Base-by-base conservation (phyloP, 2,797 vertebrate genomes). In the Melanogrammus aeglefinus region DNA sequence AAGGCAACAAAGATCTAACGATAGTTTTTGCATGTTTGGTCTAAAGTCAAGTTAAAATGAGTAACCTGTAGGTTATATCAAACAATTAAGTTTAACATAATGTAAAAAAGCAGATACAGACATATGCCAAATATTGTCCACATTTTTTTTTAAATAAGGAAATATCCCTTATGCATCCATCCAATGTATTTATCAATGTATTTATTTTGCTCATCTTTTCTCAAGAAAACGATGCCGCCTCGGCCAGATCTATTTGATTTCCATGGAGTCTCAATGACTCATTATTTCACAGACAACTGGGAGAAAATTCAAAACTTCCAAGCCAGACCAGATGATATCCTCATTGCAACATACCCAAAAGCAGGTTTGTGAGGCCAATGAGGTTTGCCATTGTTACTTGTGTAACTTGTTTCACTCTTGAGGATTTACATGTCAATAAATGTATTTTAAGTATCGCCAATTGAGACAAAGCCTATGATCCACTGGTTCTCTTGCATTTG, bases 261-360 rank as follows among this genome's bases (percentile, higher is more conserved):
- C 75, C 82, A 91, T 69, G 92, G 91, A 4, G 78, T 92, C 47
- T 80, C 75, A 18, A 91, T 94, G 90, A 81, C 44, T 47, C 81
- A 81, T 71, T 78, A 75, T 24, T 92, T 92, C 78, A 92, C 91
- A 0, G 82, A 91, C 18, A 93, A 93, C 83, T 93, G 92, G 92
- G 88, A 93, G 31, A 88, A 88, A 1, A 4, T 92, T 9, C 88
- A 93, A 74, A 88, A 87, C 76, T 92, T 94, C 74, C 72, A 91
- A 79, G 92, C 91, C 0, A 92, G 85, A 83, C 88, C 90, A 74
- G 90, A 92, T 75, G 91, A 94, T 83, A 89, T 94, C 77, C 79
- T 94, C 0, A 88, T 93, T 14, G 90, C 83, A 21, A 88, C 92
- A 9, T 94, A 91, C 70, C 85, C 91, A 18, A 94, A 93, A 92